Evolutionary conservation across 2,113 vertebrate genomes (phyloP).

Genomic region (Ammodytes dubius): DNA sequence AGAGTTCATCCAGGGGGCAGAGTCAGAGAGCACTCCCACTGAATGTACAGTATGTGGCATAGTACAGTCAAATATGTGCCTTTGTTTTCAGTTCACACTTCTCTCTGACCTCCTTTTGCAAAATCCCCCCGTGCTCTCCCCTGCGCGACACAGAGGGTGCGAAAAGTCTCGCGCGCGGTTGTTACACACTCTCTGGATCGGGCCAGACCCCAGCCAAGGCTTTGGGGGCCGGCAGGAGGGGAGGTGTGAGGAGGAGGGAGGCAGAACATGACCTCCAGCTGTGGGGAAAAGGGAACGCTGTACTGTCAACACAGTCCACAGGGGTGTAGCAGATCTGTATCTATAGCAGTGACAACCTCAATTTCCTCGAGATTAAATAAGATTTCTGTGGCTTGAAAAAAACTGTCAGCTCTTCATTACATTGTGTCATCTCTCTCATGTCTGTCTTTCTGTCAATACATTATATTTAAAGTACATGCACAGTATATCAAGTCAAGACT

Average conservation of each 20-base stretch:
- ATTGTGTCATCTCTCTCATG: neutral
- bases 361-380: constrained; percentile 25
- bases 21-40: neutral
- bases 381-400: constrained; percentile 4
- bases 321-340: constrained; percentile 22
- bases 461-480: neutral
- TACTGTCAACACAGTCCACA: constrained; percentile 37
- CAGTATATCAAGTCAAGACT: neutral
- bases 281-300: constrained; percentile 16
- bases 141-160: constrained; percentile 51
- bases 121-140: constrained; percentile 51
- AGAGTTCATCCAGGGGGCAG: constrained; percentile 69
- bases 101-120: constrained; percentile 65
- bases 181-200: constrained; percentile 52
- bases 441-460: neutral
- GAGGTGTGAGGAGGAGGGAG: constrained; percentile 29
- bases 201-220: constrained; percentile 45
- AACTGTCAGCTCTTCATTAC: neutral
- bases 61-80: constrained; percentile 62
- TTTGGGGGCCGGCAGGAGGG: constrained; percentile 18
- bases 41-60: constrained; percentile 25
- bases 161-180: constrained; percentile 58
- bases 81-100: constrained; percentile 78
- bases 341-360: constrained; percentile 32
- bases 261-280: constrained; percentile 46